These are phyloP conservation scores for Bimastos eiseni DNA, from an alignment of 2,888 invertebrate genomes.

Conservation along the genomic window DNA sequence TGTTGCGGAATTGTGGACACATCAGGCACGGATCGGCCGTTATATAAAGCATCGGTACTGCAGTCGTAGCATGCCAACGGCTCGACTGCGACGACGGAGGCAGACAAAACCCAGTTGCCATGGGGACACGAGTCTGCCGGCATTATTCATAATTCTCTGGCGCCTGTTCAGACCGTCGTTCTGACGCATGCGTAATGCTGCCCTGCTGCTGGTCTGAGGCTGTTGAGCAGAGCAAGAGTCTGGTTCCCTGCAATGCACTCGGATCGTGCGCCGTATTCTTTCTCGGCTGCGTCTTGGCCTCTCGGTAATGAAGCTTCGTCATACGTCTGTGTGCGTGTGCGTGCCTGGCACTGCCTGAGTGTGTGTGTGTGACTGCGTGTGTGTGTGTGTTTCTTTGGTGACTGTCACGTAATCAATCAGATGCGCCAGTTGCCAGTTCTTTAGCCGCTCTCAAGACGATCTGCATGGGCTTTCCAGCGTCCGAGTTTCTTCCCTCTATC, in stretches of 20 bases:
- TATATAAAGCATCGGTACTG: neutral
- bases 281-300: no score
- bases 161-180: no score
- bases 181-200: neutral
- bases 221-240: neutral
- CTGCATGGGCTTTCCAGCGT: neutral
- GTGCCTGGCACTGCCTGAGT: no score
- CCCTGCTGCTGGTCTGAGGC: neutral
- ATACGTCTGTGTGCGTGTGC: neutral
- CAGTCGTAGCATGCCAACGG: neutral
- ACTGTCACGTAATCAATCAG: neutral
- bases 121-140: neutral
- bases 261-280: conserved; percentile 9
- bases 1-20: neutral
- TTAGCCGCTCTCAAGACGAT: neutral
- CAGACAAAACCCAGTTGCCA: neutral
- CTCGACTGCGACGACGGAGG: neutral
- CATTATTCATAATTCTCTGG: conserved; percentile 6
- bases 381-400: no score
- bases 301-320: conserved; percentile 13
- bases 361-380: no score
- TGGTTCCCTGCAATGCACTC: conserved; percentile 13
- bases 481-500: neutral
- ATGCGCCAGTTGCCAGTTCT: neutral
- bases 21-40: neutral